Percentiles rank a stretch among this genome's conserved stretches.
Evolutionary conservation across 1,140 invertebrate genomes (phyloP).

Genomic region (Frieseomelitta varia): DNA sequence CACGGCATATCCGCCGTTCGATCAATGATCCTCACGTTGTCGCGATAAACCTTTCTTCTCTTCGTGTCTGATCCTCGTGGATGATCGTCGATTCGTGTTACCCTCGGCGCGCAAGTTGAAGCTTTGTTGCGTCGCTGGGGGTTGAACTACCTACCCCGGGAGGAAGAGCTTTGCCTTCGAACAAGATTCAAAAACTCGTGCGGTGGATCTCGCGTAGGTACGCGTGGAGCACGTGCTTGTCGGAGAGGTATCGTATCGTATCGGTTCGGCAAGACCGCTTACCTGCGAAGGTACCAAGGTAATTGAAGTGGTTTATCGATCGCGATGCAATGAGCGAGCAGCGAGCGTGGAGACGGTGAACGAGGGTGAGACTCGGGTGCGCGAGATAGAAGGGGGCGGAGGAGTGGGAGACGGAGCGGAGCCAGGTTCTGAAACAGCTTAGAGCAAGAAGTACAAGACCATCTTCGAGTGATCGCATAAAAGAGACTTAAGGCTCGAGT

Average conservation of each 20-base stretch:
- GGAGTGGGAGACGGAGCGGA: background rate
- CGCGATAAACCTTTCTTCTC: conserved; percentile 54
- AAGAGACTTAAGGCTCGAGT: conserved; percentile 64
- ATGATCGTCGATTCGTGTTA: conserved; percentile 24
- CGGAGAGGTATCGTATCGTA: conserved; percentile 9
- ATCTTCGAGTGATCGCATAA: conserved; percentile 54
- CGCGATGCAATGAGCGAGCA: conserved; percentile 33
- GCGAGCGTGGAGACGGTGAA: background rate
- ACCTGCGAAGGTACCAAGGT: conserved; percentile 29
- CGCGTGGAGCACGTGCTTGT: conserved; percentile 23
- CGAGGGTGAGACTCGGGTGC: no score
- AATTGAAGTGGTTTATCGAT: conserved; percentile 56
- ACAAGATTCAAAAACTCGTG: conserved; percentile 32
- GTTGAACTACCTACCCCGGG: background rate
- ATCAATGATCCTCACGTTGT: conserved; percentile 57
- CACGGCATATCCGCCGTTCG: conserved; percentile 40
- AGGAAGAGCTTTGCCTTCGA: no score
- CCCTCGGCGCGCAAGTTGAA: background rate
- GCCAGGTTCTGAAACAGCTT: conserved; percentile 31
- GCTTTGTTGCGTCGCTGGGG: background rate
- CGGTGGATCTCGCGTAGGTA: conserved; percentile 5
- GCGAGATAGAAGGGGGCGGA: background rate
- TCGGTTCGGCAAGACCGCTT: conserved; percentile 44
- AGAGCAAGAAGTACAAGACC: conserved; percentile 40
- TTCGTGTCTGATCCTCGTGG: background rate